Conservation (phyloP, 2,113 vertebrate genomes). For the Phalacrocorax pelagicus region DNA sequence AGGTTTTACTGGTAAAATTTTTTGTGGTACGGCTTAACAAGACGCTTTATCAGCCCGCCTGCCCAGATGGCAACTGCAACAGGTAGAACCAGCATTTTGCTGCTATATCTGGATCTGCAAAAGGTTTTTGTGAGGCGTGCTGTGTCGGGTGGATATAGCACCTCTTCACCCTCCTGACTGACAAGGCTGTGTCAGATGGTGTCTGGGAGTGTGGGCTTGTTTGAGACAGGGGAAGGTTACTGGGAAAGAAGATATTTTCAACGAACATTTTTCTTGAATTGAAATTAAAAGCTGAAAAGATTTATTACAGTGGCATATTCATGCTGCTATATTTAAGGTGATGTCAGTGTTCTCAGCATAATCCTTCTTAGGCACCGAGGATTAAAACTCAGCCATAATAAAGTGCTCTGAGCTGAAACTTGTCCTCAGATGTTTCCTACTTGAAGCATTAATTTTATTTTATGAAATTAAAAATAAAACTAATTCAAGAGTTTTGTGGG, state of each 20-base stretch:
- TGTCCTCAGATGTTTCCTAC: constrained; percentile 41
- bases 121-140: not conserved
- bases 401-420: not conserved
- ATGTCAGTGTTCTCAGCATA: constrained; percentile 33
- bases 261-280: not conserved
- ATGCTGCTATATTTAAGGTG: constrained; percentile 57
- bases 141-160: not conserved
- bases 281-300: constrained; percentile 52
- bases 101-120: not conserved
- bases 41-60: not conserved
- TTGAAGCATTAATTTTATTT: constrained; percentile 3
- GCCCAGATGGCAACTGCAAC: not conserved
- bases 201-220: not conserved
- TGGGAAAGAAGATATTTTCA: constrained; percentile 12
- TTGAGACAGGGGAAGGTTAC: not conserved
- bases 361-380: constrained; percentile 20
- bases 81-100: not conserved
- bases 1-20: not conserved
- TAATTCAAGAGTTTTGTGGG: not conserved
- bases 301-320: constrained; percentile 44
- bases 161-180: not conserved
- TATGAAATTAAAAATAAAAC: constrained; percentile 25
- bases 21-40: not conserved
- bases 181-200: not conserved
- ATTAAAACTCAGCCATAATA: constrained; percentile 54